Conservation (phyloP, 2,888 invertebrate species). For the Eupithecia pulchellata region DNA sequence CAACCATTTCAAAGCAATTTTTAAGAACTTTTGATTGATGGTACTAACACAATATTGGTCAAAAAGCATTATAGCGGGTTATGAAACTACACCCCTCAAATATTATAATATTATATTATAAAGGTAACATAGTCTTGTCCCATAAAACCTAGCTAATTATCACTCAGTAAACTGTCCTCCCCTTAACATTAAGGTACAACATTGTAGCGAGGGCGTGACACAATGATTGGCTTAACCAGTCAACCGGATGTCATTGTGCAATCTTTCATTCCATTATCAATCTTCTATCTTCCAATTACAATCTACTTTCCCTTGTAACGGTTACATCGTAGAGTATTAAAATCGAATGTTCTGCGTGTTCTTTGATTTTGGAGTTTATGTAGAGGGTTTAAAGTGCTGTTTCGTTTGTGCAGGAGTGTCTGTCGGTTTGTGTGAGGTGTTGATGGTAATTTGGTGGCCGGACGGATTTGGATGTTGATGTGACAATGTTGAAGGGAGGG, state of each 20-base stretch:
- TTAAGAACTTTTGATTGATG: too few relatives aligned
- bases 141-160: not conserved
- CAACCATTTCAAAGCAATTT: too few relatives aligned
- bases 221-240: slow-evolving; percentile 35
- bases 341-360: not conserved
- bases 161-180: slow-evolving; percentile 1
- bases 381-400: not conserved
- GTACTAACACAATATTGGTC: too few relatives aligned
- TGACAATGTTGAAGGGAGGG: slow-evolving; percentile 26
- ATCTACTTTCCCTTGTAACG: not conserved
- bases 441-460: slow-evolving; percentile 33
- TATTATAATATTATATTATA: too few relatives aligned
- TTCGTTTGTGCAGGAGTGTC: slow-evolving; percentile 12
- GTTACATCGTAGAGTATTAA: not conserved
- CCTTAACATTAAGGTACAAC: slow-evolving; percentile 35
- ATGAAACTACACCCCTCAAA: too few relatives aligned
- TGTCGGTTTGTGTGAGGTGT: slow-evolving; percentile 35
- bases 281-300: not conserved
- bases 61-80: too few relatives aligned
- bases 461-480: slow-evolving; percentile 32
- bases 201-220: slow-evolving; percentile 30
- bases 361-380: slow-evolving; percentile 14
- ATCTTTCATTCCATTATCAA: slow-evolving; percentile 19
- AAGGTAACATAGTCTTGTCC: not conserved
- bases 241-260: slow-evolving; percentile 37